A percentile compares a stretch with the other conserved stretches of the same genome.
phyloP scores from a whole-genome alignment of 2,113 vertebrate species.

The Xenopus tropicalis region UCB_Xtro_10.0 CM004447.2:116203501-116204000 shows the following conservation, averaged over 20 bases:
- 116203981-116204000: conserved; percentile 76
- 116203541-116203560: too few species aligned
- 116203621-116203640: conserved; percentile 86
- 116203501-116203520: too few species aligned
- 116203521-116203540: neutral
- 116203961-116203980: conserved; percentile 68
- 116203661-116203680: conserved; percentile 98
- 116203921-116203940: conserved; percentile 61
- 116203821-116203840: conserved; percentile 90
- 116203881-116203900: conserved; percentile 95
- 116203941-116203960: conserved; percentile 67
- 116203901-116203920: conserved; percentile 83
- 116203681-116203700: conserved; percentile 89
- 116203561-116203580: too few species aligned
- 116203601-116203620: conserved; percentile 72
- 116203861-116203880: conserved; percentile 94
- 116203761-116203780: conserved; percentile 88
- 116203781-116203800: conserved; percentile 89
- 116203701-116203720: conserved; percentile 80
- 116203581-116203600: too few species aligned
- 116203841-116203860: conserved; percentile 96
- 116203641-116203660: conserved; percentile 97
- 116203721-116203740: conserved; percentile 96
- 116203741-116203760: conserved; percentile 91
- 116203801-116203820: conserved; percentile 88